A percentile compares a stretch with the other conserved stretches of the same genome.
Conservation (phyloP, 1,140 invertebrate genomes). For the Eurosta solidaginis region DNA sequence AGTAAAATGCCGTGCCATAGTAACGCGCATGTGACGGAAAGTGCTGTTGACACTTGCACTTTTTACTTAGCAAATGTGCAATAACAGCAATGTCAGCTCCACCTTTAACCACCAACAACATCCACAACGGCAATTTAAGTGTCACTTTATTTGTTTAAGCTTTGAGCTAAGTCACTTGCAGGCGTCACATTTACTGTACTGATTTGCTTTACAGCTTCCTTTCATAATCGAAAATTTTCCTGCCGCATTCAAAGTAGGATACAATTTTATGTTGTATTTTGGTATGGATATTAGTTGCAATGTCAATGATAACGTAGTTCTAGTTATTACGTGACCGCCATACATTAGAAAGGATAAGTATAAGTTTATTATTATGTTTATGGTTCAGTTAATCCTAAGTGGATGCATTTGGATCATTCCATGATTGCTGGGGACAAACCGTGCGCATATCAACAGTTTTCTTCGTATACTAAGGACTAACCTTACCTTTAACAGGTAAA, state of each 20-base stretch:
- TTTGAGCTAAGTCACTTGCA: not conserved
- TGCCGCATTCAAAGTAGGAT: not conserved
- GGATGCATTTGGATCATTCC: too few relatives aligned
- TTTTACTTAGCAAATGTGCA: slow-evolving; percentile 24
- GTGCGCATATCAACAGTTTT: too few relatives aligned
- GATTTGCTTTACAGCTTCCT: not conserved
- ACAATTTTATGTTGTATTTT: not conserved
- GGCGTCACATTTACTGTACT: not conserved
- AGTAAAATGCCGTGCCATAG: not conserved
- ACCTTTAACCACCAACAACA: not conserved
- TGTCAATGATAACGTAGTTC: too few relatives aligned
- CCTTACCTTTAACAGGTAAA: too few relatives aligned
- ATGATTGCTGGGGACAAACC: too few relatives aligned
- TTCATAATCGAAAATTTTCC: not conserved
- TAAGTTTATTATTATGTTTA: too few relatives aligned
- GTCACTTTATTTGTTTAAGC: not conserved
- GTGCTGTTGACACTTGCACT: slow-evolving; percentile 10
- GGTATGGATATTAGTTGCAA: not conserved
- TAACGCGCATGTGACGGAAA: slow-evolving; percentile 18
- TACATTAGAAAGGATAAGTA: too few relatives aligned
- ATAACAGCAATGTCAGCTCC: not conserved
- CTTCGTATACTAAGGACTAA: too few relatives aligned
- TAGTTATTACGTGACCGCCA: too few relatives aligned
- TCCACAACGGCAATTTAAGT: not conserved
- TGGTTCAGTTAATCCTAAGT: too few relatives aligned